Base-by-base conservation (phyloP, 2,113 vertebrate species). In the Rhinogobius similis region DNA sequence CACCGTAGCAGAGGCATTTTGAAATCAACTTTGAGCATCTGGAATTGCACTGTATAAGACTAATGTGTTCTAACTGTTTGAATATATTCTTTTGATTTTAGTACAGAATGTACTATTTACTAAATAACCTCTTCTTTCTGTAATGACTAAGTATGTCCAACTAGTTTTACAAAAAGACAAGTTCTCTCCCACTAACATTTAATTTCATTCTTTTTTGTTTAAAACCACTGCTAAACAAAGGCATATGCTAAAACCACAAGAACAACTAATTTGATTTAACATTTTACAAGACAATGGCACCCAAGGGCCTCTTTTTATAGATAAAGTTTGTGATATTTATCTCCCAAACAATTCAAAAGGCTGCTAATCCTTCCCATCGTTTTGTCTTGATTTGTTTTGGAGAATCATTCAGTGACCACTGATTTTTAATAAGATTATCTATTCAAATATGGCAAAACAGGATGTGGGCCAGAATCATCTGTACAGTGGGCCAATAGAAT, bases 381-480 rank as follows among this genome's bases (percentile, higher is more conserved):
- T 23, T 62, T 62, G 32, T 23, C 62, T 43, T 61, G 58, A 61
- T 61, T 61, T 61, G 58, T 61, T 61, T 61, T 61, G 58, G 58
- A n/a, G 27, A 61, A n/a, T 21, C 16, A 1, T 61, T 36, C 26
- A 29, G 24, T 11, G 26, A 29, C 14, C 11, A 8, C 10, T 63
- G 38, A 63, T 21, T 63, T n/a, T 43, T 16, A 43, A 63, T 63
- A 38, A 24, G 21, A 43, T 63, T 41, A 24, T 63, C 39, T 23
- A 43, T 23, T 61, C 58, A 61, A 36, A 63, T 38, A 43, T 63
- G 16, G 21, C 12, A 43, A 63, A 63, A 43, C 62, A 41, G 62
- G 62, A 43, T 23, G 10, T 24, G 62, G 11, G n/a, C 36, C 62
- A 38, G 18, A 52, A 20, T 32, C 27, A 58, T 26, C 20, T 27